phyloP scores from a whole-genome alignment of 2,888 invertebrate species.

The Ornithoptera priamus region DNA sequence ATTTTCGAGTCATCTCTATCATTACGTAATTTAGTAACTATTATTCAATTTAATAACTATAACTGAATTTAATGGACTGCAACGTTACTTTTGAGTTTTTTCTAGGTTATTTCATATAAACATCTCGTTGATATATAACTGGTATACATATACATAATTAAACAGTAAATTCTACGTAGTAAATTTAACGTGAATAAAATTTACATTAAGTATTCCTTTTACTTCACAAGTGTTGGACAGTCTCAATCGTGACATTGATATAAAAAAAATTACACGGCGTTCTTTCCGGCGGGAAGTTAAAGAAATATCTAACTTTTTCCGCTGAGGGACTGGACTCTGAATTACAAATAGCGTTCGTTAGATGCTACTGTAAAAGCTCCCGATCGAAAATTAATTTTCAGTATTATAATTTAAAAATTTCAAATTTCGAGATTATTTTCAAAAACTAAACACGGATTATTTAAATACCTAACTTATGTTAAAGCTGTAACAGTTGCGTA shows the following conservation, averaged over 20 bases:
- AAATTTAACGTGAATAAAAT: too few species aligned
- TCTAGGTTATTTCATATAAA: too few species aligned
- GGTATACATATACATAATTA: too few species aligned
- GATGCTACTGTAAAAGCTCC: not conserved
- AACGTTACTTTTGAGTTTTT: too few species aligned
- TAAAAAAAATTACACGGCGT: not conserved
- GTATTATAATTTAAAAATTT: not conserved
- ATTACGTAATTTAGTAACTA: too few species aligned
- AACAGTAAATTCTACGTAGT: too few species aligned
- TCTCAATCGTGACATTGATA: not conserved
- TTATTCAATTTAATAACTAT: too few species aligned
- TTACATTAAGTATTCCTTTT: not conserved
- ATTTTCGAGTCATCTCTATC: too few species aligned
- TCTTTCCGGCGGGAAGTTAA: constrained; percentile 1
- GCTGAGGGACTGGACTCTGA: constrained; percentile 1
- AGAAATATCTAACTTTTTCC: not conserved
- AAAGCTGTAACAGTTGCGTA: constrained; percentile 49
- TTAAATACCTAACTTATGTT: not conserved
- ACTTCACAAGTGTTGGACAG: not conserved
- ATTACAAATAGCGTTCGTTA: not conserved
- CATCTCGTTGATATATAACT: too few species aligned
- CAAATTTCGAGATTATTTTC: not conserved
- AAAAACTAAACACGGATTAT: not conserved
- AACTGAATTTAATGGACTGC: too few species aligned
- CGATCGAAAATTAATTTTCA: not conserved